These are phyloP conservation scores for Dicaeum eximium DNA, from an alignment of 2,113 vertebrate genomes.

Conservation along the genomic window DNA sequence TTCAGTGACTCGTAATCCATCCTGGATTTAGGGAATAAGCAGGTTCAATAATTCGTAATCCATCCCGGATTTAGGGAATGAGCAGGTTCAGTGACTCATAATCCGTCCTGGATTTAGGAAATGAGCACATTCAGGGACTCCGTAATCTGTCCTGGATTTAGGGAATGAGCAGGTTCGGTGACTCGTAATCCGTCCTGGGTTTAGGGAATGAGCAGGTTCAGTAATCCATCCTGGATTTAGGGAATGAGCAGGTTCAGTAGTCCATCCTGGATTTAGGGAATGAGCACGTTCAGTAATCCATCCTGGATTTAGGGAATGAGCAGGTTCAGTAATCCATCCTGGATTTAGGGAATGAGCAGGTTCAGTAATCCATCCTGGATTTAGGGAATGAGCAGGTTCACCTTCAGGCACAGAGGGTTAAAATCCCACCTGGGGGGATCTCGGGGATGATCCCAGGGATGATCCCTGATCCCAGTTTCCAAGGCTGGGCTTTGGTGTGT, in stretches of 20 bases:
- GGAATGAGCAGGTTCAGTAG: no score
- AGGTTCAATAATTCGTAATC: no score
- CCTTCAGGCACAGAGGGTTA: background rate
- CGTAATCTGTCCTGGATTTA: no score
- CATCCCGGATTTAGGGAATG: background rate
- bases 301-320: background rate
- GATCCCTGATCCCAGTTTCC: background rate
- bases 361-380: background rate
- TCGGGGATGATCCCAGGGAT: background rate
- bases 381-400: background rate
- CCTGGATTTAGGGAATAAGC: background rate
- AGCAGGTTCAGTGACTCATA: background rate
- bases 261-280: no score
- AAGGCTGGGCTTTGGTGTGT: background rate
- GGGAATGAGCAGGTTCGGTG: background rate
- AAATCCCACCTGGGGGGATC: background rate
- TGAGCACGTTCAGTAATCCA: no score
- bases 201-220: background rate
- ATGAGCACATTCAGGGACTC: background rate
- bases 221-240: background rate
- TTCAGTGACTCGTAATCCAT: background rate
- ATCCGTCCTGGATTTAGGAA: background rate
- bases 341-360: no score
- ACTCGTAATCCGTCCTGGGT: accelerated
- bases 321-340: no score